These are phyloP conservation scores for Neoarius graeffei DNA, from an alignment of 2,113 vertebrate genomes.

Conservation along the genomic window DNA sequence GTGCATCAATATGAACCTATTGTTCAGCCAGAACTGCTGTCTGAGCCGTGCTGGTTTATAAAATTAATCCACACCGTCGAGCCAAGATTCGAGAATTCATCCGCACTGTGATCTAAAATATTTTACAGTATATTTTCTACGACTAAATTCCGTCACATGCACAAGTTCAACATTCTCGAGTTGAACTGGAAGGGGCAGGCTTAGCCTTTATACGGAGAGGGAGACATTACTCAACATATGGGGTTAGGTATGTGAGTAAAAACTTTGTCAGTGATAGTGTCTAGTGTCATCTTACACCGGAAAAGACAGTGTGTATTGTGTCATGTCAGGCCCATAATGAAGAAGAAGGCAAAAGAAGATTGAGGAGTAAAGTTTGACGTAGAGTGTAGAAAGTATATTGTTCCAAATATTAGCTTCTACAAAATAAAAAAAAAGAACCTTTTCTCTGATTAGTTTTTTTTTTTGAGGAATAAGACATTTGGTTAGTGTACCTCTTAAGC, in stretches of 20 bases:
- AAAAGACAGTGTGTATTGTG: not conserved
- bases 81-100: not conserved
- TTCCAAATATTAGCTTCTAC: not conserved
- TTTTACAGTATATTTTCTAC: not conserved
- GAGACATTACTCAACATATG: not conserved
- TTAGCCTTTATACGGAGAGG: not conserved
- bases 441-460: not conserved
- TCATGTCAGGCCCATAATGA: not conserved
- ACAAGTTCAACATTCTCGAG: not conserved
- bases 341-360: not conserved
- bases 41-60: too few relatives aligned
- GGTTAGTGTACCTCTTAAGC: not conserved
- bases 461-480: not conserved
- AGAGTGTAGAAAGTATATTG: not conserved
- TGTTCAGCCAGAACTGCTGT: not conserved
- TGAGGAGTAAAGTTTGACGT: not conserved
- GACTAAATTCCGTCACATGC: not conserved
- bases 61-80: not conserved
- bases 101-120: not conserved
- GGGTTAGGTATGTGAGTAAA: not conserved
- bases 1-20: not conserved
- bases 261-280: not conserved
- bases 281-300: not conserved
- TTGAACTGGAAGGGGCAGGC: not conserved
- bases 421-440: not conserved